phyloP scores from a whole-genome alignment of 1,140 invertebrate species.

The Drosophila ficusphila region DNA sequence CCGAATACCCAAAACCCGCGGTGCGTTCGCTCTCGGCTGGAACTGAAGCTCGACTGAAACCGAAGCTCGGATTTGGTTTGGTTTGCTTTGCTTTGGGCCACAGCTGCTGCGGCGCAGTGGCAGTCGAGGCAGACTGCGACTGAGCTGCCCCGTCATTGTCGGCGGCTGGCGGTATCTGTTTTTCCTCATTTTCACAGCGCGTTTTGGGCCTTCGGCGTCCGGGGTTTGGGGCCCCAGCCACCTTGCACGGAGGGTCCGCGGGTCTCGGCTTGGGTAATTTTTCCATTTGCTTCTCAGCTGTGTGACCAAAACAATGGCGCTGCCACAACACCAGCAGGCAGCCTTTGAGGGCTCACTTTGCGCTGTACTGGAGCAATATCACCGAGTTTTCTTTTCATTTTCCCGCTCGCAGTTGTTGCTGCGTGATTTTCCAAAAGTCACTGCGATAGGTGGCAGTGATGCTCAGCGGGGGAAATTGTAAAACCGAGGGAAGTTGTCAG shows the following conservation, averaged over 20 bases:
- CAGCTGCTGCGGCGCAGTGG: slow-evolving; percentile 21
- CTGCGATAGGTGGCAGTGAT: slow-evolving; percentile 44
- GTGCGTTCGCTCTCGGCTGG: slow-evolving; percentile 52
- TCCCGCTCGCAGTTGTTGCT: slow-evolving; percentile 15
- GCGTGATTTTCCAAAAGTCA: slow-evolving; percentile 51
- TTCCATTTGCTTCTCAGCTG: slow-evolving; percentile 74
- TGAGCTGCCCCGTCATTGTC: slow-evolving; percentile 42
- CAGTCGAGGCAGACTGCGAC: not conserved
- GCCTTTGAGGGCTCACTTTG: slow-evolving; percentile 58
- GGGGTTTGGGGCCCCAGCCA: slow-evolving; percentile 38
- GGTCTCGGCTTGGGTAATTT: slow-evolving; percentile 73
- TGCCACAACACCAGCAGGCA: slow-evolving; percentile 41
- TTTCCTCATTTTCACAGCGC: slow-evolving; percentile 77
- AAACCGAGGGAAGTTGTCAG: not conserved
- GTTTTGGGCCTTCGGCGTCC: slow-evolving; percentile 51
- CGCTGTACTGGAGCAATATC: slow-evolving; percentile 50
- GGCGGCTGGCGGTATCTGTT: slow-evolving; percentile 49
- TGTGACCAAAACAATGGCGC: slow-evolving; percentile 76
- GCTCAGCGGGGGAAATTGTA: slow-evolving; percentile 27
- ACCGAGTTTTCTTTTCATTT: slow-evolving; percentile 39
- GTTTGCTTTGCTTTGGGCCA: slow-evolving; percentile 38
- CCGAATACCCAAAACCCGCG: slow-evolving; percentile 12
- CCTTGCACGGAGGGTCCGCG: slow-evolving; percentile 62
- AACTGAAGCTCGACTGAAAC: slow-evolving; percentile 53
- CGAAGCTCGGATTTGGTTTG: slow-evolving; percentile 52